A percentile compares a stretch with the other conserved stretches of the same genome.
These are phyloP conservation scores for Polydrusus cervinus DNA, from an alignment of 2,888 invertebrate species.

Conservation along the genomic window DNA sequence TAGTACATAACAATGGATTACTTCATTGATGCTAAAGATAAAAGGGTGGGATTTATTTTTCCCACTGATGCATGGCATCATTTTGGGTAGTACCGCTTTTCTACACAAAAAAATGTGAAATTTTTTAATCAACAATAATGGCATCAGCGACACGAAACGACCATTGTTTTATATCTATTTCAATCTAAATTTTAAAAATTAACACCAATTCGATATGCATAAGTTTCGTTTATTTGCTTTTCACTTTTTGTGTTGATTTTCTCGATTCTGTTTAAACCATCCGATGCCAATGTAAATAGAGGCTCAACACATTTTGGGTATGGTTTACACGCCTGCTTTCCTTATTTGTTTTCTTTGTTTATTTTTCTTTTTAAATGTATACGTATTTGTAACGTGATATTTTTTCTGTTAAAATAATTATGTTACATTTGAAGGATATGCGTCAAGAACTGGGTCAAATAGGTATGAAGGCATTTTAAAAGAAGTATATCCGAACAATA, in stretches of 20 bases:
- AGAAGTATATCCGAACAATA: too few species aligned
- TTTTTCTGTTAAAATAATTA: conserved; percentile 19
- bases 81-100: neutral
- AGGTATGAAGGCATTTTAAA: neutral
- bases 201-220: conserved; percentile 41
- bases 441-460: neutral
- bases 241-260: conserved; percentile 65
- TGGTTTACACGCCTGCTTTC: conserved; percentile 62
- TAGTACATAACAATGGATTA: too few species aligned
- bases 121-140: neutral
- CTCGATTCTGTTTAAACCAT: conserved; percentile 63
- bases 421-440: neutral
- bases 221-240: conserved; percentile 59
- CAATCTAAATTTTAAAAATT: conserved; percentile 34
- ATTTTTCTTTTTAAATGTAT: conserved; percentile 59
- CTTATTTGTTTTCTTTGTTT: conserved; percentile 60
- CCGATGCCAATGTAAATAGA: conserved; percentile 64
- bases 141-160: neutral
- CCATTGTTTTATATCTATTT: conserved; percentile 17
- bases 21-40: too few species aligned
- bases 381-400: conserved; percentile 32
- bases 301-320: conserved; percentile 61
- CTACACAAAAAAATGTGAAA: neutral
- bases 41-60: neutral
- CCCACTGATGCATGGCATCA: neutral